Evolutionary conservation across 2,888 invertebrate genomes (phyloP).

Genomic region (Brachyptera risi): DNA sequence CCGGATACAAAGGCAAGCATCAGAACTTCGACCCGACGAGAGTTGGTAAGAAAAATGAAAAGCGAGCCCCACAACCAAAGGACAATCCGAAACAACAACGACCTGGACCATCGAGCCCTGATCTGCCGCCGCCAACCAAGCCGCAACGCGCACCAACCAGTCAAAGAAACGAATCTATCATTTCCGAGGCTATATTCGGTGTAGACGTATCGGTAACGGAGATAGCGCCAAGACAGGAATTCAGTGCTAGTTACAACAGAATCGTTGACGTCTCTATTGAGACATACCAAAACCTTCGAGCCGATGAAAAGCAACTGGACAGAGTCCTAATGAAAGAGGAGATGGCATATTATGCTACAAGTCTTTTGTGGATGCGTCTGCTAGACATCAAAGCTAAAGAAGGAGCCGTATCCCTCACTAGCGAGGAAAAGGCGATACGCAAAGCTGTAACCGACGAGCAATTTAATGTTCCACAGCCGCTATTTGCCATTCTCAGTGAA

Average conservation of each 20-base stretch:
- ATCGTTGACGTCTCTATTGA: slow-evolving; percentile 35
- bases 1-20: not conserved
- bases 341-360: slow-evolving; percentile 37
- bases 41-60: not conserved
- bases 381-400: slow-evolving; percentile 36
- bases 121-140: not conserved
- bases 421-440: slow-evolving; percentile 35
- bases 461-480: slow-evolving; percentile 38
- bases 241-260: slow-evolving; percentile 3
- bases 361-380: slow-evolving; percentile 34
- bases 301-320: slow-evolving; percentile 37
- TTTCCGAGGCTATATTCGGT: not conserved
- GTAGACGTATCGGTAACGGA: not conserved
- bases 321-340: slow-evolving; percentile 35
- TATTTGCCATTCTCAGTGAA: slow-evolving; percentile 34
- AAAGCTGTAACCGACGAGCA: slow-evolving; percentile 35
- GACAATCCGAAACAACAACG: not conserved
- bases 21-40: not conserved
- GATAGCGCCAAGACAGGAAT: not conserved
- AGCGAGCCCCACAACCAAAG: too few relatives aligned
- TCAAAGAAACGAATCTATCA: too few relatives aligned
- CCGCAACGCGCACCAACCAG: not conserved
- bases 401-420: slow-evolving; percentile 35
- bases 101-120: not conserved
- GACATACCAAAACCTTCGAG: slow-evolving; percentile 33